Conservation (phyloP, 2,888 invertebrate species). For the Pedicia rivosa region DNA sequence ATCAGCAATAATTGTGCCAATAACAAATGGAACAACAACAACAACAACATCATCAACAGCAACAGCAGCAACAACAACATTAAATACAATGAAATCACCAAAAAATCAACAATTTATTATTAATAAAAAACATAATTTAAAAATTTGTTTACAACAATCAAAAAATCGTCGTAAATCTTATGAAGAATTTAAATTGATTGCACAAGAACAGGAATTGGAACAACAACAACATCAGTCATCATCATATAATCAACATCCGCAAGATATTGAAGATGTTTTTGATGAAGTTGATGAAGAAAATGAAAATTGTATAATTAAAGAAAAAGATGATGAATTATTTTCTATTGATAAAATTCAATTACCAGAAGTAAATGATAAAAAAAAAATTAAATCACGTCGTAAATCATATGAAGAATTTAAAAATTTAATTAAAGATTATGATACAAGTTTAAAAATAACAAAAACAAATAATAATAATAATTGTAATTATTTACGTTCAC, state of each 20-base stretch:
- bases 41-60: not conserved
- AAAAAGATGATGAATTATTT: no score
- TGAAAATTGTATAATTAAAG: no score
- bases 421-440: constrained; percentile 26
- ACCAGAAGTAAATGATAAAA: constrained; percentile 14
- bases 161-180: constrained; percentile 31
- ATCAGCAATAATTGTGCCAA: not conserved
- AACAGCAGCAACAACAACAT: not conserved
- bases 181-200: constrained; percentile 28
- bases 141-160: constrained; percentile 30
- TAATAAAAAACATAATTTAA: constrained; percentile 20
- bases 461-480: no score
- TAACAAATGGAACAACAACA: no score
- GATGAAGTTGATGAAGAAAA: no score
- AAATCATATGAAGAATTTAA: constrained; percentile 33
- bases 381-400: constrained; percentile 27
- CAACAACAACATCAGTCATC: constrained; percentile 1
- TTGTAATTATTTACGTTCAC: no score
- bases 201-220: not conserved
- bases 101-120: not conserved
- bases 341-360: not conserved
- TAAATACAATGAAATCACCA: no score
- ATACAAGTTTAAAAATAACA: constrained; percentile 10
- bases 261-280: no score
- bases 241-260: no score